phyloP scores from a whole-genome alignment of 2,113 vertebrate species.

The Pagrus major region DNA sequence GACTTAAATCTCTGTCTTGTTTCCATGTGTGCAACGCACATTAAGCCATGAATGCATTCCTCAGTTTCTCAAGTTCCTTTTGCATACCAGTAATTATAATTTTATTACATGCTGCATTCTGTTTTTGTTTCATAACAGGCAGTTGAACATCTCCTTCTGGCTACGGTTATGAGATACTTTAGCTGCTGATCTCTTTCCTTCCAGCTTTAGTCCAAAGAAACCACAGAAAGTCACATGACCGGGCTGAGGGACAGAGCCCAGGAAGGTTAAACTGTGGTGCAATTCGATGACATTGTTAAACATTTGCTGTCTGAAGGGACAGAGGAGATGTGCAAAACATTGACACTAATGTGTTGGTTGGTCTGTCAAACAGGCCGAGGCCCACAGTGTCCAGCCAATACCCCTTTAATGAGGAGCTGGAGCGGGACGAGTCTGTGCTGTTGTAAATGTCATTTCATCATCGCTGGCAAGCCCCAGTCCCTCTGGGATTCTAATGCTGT shows the following conservation, averaged over 20 bases:
- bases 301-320: neutral
- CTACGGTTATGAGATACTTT: constrained; percentile 26
- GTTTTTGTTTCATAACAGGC: constrained; percentile 19
- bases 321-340: constrained; percentile 20
- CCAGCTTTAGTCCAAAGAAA: constrained; percentile 6
- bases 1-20: constrained; percentile 47
- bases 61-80: constrained; percentile 11
- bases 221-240: constrained; percentile 49
- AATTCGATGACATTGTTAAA: constrained; percentile 38
- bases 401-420: constrained; percentile 56
- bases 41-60: neutral
- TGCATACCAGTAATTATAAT: constrained; percentile 16
- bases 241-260: constrained; percentile 13
- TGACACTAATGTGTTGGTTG: constrained; percentile 39
- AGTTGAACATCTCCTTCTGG: constrained; percentile 1
- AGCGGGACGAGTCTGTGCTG: constrained; percentile 34
- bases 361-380: constrained; percentile 27
- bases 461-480: constrained; percentile 33
- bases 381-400: constrained; percentile 12
- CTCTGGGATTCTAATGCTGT: constrained; percentile 48
- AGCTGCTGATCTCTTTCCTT: neutral
- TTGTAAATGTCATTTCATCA: constrained; percentile 70
- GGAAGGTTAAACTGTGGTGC: constrained; percentile 20
- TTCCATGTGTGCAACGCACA: constrained; percentile 6
- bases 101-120: neutral